These are phyloP conservation scores for Xerus inauris DNA, from an alignment of 2,113 vertebrate species.

Conservation along the genomic window DNA sequence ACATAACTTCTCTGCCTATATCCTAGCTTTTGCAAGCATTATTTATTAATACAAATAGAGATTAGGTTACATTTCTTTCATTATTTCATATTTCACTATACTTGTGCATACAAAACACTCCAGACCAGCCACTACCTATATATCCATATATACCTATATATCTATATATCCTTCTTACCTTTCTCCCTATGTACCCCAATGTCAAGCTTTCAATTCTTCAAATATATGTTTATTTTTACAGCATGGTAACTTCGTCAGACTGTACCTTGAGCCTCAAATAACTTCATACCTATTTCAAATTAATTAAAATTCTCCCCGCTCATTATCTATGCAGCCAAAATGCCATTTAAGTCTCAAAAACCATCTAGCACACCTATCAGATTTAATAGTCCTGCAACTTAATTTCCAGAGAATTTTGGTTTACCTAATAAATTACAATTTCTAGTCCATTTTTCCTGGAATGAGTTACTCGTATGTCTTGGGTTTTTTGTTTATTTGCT, in stretches of 20 bases:
- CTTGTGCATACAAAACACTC: neutral
- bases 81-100: neutral
- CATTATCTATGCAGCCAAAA: neutral
- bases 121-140: neutral
- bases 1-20: neutral
- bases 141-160: accelerated
- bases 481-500: neutral
- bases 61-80: neutral
- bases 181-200: accelerated
- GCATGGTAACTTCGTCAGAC: neutral
- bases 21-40: accelerated
- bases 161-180: neutral
- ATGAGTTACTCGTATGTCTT: neutral
- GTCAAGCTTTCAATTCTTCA: neutral
- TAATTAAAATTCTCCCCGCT: neutral
- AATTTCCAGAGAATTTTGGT: neutral
- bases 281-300: neutral
- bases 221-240: neutral
- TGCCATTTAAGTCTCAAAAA: neutral
- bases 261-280: neutral
- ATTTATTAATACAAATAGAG: neutral
- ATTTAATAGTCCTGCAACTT: neutral
- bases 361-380: neutral
- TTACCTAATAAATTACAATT: neutral
- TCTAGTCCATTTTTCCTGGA: neutral